These are phyloP conservation scores for Nomada ruficornis DNA, from an alignment of 2,888 invertebrate species.

Conservation along the genomic window DNA sequence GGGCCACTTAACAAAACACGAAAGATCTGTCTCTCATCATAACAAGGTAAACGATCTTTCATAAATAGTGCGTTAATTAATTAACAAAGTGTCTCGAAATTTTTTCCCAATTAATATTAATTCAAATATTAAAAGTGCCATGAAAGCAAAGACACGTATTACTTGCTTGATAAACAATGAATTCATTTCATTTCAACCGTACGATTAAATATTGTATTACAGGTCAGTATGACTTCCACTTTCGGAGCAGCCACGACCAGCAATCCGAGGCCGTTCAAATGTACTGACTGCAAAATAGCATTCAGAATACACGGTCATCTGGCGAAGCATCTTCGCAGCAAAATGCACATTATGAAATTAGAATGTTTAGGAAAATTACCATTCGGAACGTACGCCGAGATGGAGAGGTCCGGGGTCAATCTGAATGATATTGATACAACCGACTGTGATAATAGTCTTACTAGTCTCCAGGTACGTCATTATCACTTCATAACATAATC, in stretches of 20 bases:
- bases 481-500: neutral
- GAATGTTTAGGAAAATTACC: conserved; percentile 97
- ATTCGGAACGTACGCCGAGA: conserved; percentile 96
- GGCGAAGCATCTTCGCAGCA: conserved; percentile 97
- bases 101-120: neutral
- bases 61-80: neutral
- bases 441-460: conserved; percentile 97
- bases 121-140: neutral
- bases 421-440: conserved; percentile 98
- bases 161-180: neutral
- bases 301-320: conserved; percentile 98
- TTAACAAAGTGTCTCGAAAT: neutral
- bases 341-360: conserved; percentile 97
- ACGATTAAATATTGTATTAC: conserved; percentile 9
- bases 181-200: neutral
- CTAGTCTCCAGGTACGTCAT: conserved; percentile 89
- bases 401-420: conserved; percentile 95
- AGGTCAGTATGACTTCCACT: conserved; percentile 92
- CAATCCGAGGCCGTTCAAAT: conserved; percentile 98
- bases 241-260: conserved; percentile 93
- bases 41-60: conserved; percentile 89
- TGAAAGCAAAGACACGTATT: neutral
- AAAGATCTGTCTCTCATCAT: conserved; percentile 95
- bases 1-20: conserved; percentile 96
- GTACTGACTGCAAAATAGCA: conserved; percentile 97